Conservation (phyloP, 2,113 vertebrate species). For the Herpetotheres cachinnans region DNA sequence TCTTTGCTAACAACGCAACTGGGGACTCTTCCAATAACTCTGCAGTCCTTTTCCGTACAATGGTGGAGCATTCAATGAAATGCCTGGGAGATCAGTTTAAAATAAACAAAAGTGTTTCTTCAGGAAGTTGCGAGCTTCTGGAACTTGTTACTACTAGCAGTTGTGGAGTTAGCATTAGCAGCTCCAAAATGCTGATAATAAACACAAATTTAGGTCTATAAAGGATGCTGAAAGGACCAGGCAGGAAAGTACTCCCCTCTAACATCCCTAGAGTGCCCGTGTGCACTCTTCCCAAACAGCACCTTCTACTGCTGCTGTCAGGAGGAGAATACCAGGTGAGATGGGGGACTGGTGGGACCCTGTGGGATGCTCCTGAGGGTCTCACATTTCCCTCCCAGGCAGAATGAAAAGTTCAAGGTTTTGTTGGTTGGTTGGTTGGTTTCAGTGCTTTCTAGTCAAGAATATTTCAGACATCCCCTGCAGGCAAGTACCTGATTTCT, state of each 20-base stretch:
- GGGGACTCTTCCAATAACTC: background rate
- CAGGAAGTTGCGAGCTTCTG: background rate
- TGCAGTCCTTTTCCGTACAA: background rate
- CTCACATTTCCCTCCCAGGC: background rate
- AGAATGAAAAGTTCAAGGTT: background rate
- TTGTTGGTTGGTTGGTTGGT: background rate
- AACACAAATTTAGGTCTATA: background rate
- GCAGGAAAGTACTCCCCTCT: background rate
- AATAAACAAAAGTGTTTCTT: background rate
- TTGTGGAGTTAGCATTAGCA: background rate
- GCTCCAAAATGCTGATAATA: background rate
- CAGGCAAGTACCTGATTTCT: background rate
- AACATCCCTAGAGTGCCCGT: background rate
- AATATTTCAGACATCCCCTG: background rate
- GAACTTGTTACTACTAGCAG: background rate
- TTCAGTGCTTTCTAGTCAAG: background rate
- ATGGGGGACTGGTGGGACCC: background rate
- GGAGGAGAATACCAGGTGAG: background rate
- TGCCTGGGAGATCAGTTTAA: background rate
- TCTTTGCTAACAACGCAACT: background rate
- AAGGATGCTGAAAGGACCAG: background rate
- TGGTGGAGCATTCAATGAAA: background rate
- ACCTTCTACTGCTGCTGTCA: accelerated
- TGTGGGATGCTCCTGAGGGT: background rate
- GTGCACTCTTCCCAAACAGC: background rate